phyloP scores from a whole-genome alignment of 2,797 vertebrate species.

The Eutrigla gurnardus region DNA sequence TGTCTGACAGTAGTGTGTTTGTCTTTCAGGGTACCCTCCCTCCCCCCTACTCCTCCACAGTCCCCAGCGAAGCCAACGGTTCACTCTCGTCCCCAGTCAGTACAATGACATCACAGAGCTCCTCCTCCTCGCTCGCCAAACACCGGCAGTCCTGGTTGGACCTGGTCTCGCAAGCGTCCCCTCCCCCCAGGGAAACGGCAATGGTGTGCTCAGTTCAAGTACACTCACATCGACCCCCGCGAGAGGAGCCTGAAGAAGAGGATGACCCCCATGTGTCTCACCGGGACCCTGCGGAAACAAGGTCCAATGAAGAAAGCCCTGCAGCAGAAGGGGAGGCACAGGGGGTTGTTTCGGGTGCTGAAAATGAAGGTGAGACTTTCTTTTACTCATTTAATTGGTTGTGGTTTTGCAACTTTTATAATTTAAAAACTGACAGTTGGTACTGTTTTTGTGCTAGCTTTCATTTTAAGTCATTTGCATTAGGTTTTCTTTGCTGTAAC shows the following conservation, averaged over 20 bases:
- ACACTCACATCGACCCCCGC: slow-evolving; percentile 71
- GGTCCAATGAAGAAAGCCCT: slow-evolving; percentile 27
- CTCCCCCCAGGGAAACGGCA: slow-evolving; percentile 73
- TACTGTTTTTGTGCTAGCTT: not conserved
- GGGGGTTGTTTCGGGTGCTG: slow-evolving; percentile 7
- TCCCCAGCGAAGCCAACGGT: slow-evolving; percentile 83
- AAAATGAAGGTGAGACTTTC: slow-evolving; percentile 63
- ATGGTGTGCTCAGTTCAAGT: slow-evolving; percentile 83
- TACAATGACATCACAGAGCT: slow-evolving; percentile 85
- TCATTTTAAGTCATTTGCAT: not conserved
- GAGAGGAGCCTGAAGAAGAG: slow-evolving; percentile 39
- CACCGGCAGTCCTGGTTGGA: slow-evolving; percentile 89
- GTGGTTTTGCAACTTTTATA: not conserved
- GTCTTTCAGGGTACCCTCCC: slow-evolving; percentile 82
- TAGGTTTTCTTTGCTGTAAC: not conserved
- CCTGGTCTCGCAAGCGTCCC: slow-evolving; percentile 80
- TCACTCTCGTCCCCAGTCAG: slow-evolving; percentile 88
- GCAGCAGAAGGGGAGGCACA: slow-evolving; percentile 20
- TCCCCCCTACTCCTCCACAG: slow-evolving; percentile 85
- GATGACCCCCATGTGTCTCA: slow-evolving; percentile 13
- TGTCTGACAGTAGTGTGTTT: not conserved
- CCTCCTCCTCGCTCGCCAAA: slow-evolving; percentile 86
- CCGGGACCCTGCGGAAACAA: slow-evolving; percentile 16
- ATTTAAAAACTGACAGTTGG: not conserved
- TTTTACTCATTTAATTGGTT: not conserved